Conservation (phyloP, 2,113 vertebrate species). For the Tichodroma muraria region DNA sequence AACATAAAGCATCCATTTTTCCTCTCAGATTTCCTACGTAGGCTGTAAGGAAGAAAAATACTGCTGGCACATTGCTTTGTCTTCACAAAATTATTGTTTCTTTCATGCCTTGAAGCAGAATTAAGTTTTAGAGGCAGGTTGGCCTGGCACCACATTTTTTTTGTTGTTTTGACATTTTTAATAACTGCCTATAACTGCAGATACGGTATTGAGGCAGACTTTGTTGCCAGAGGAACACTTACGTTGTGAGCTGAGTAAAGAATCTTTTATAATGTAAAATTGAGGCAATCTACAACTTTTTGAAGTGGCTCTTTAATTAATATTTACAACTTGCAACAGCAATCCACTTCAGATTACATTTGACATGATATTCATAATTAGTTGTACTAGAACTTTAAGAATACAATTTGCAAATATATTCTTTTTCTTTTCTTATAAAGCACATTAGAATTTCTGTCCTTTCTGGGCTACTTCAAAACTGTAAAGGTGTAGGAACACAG, state of each 20-base stretch:
- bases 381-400: background rate
- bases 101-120: conserved; percentile 61
- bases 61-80: conserved; percentile 72
- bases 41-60: conserved; percentile 64
- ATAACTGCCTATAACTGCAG: conserved; percentile 11
- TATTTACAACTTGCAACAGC: background rate
- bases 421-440: background rate
- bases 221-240: conserved; percentile 41
- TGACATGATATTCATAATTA: background rate
- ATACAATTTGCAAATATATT: background rate
- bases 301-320: conserved; percentile 33
- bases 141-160: conserved; percentile 37
- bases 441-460: background rate
- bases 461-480: background rate
- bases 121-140: conserved; percentile 58
- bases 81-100: conserved; percentile 74
- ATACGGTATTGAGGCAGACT: conserved; percentile 1
- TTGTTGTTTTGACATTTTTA: conserved; percentile 61
- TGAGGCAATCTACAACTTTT: conserved; percentile 9
- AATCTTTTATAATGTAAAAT: conserved; percentile 9
- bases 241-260: background rate
- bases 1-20: conserved; percentile 68
- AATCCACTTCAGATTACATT: background rate
- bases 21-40: conserved; percentile 73
- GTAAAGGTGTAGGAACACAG: background rate